Conservation (phyloP, 2,113 vertebrate species). For the Atherinomorus stipes region DNA sequence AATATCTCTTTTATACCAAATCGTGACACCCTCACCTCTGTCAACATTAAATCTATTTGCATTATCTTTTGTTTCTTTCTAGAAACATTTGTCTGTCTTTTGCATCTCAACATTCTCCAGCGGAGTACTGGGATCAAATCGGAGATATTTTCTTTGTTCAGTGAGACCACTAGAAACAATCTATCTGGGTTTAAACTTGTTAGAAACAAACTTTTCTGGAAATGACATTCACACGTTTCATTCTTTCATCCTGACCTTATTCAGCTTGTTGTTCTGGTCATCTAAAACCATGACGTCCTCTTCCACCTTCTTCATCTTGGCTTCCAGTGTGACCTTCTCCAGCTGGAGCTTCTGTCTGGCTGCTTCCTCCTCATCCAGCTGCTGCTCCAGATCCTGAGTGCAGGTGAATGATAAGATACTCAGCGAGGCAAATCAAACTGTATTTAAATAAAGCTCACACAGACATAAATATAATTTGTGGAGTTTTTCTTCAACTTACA, state of each 20-base stretch:
- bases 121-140: too few relatives aligned
- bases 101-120: too few relatives aligned
- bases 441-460: too few relatives aligned
- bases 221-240: neutral
- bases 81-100: too few relatives aligned
- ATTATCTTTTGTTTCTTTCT: too few relatives aligned
- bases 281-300: conserved; percentile 94
- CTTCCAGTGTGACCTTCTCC: conserved; percentile 95
- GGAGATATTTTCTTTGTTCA: too few relatives aligned
- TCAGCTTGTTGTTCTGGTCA: conserved; percentile 93
- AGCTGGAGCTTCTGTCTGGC: conserved; percentile 97
- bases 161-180: too few relatives aligned
- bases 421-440: neutral
- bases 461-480: neutral
- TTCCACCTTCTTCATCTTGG: conserved; percentile 95
- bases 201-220: too few relatives aligned
- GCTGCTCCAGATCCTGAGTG: conserved; percentile 93
- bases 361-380: conserved; percentile 95
- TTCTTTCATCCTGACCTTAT: conserved; percentile 84
- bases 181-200: too few relatives aligned
- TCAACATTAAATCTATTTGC: too few relatives aligned
- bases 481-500: conserved; percentile 69
- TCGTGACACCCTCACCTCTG: too few relatives aligned
- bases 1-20: too few relatives aligned
- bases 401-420: neutral